Evolutionary conservation across 2,113 vertebrate genomes (phyloP).

Genomic region (Mugil cephalus): DNA sequence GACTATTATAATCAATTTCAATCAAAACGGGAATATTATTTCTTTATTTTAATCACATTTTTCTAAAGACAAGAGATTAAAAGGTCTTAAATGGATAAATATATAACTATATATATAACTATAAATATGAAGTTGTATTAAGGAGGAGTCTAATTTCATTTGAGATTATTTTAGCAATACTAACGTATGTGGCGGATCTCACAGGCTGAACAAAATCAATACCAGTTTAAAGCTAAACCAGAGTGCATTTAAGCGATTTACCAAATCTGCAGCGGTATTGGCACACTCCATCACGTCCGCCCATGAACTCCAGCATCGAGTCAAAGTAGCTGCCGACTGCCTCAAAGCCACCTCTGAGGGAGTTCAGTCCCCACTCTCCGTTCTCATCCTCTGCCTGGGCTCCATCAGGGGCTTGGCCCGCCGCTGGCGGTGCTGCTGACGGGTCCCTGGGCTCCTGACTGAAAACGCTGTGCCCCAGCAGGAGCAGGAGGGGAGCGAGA

Average conservation of each 20-base stretch:
- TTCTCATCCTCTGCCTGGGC: constrained; percentile 47
- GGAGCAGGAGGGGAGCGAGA: constrained; percentile 61
- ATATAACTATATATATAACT: no score
- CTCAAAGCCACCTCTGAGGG: constrained; percentile 90
- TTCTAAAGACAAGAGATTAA: no score
- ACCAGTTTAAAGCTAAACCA: no score
- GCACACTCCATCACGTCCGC: constrained; percentile 92
- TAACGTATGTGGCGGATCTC: no score
- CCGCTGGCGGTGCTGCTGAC: background rate
- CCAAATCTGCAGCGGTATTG: constrained; percentile 92
- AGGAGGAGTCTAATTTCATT: no score
- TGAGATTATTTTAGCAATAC: no score
- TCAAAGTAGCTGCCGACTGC: constrained; percentile 91
- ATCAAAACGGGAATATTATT: no score
- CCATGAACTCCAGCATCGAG: constrained; percentile 92
- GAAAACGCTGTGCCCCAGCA: constrained; percentile 64
- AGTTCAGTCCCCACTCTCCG: constrained; percentile 88
- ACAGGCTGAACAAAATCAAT: no score
- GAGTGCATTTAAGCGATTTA: constrained; percentile 67
- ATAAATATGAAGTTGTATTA: no score
- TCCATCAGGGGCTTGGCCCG: constrained; percentile 11
- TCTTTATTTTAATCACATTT: no score
- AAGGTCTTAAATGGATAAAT: no score
- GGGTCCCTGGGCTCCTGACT: constrained; percentile 63
- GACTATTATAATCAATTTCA: no score